Percentiles rank a stretch among this genome's conserved stretches.
Conservation (phyloP, 2,888 invertebrate species). For the Iselma pallidipennis region DNA sequence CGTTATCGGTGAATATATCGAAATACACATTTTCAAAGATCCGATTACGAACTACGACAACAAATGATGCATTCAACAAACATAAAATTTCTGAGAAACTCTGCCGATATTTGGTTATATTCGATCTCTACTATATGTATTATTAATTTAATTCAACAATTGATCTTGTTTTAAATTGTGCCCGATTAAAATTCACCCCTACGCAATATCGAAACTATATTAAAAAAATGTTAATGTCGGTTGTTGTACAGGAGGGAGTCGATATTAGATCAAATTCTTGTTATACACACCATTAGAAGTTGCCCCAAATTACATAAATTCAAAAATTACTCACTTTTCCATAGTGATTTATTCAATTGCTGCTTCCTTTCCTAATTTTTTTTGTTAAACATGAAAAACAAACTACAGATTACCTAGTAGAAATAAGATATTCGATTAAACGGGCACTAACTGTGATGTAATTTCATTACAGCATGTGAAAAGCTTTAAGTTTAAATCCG, state of each 20-base stretch:
- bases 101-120: too few species aligned
- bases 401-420: neutral
- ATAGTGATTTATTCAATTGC: neutral
- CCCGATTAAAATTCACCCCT: neutral
- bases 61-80: too few species aligned
- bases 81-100: too few species aligned
- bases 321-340: neutral
- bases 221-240: conserved; percentile 1
- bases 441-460: neutral
- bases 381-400: neutral
- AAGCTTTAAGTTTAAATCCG: neutral
- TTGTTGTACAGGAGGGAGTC: neutral
- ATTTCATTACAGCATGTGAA: neutral
- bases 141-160: neutral
- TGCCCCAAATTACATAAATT: neutral
- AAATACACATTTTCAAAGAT: conserved; percentile 4
- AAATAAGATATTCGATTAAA: neutral
- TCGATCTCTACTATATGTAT: too few species aligned
- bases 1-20: conserved; percentile 38
- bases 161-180: neutral
- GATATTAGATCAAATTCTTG: conserved; percentile 2
- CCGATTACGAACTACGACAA: neutral
- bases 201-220: neutral
- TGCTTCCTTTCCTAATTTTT: neutral
- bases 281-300: conserved; percentile 1